Conservation (phyloP, 2,797 vertebrate genomes). For the Ptychobarbus kaznakovi region DNA sequence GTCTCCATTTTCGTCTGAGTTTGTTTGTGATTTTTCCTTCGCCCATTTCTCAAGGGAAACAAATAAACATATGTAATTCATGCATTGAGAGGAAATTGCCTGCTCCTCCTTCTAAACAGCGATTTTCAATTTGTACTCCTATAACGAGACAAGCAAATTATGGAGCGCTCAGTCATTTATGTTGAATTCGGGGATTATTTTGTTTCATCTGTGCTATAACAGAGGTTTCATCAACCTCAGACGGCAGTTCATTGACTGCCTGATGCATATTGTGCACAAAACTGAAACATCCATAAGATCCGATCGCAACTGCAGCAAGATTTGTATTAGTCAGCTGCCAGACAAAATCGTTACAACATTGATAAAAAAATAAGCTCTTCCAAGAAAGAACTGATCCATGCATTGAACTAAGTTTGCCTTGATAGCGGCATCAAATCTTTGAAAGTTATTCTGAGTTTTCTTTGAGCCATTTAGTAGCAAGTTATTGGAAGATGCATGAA, state of each 20-base stretch:
- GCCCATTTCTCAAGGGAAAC: slow-evolving; percentile 70
- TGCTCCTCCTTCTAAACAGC: slow-evolving; percentile 57
- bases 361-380: background rate
- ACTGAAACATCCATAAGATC: background rate
- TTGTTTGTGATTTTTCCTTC: slow-evolving; percentile 63
- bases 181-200: slow-evolving; percentile 1
- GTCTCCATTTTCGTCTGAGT: slow-evolving; percentile 70
- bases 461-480: background rate
- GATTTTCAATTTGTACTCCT: slow-evolving; percentile 68
- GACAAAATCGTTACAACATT: background rate
- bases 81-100: slow-evolving; percentile 72
- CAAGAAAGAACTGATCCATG: background rate
- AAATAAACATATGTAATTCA: slow-evolving; percentile 76
- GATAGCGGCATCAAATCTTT: background rate
- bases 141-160: slow-evolving; percentile 44
- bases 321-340: slow-evolving; percentile 3
- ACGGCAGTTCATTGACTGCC: background rate
- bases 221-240: background rate
- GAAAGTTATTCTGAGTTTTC: background rate
- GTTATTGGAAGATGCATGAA: background rate
- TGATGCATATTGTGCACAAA: background rate
- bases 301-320: too few relatives aligned
- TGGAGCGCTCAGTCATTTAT: background rate
- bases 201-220: background rate
- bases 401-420: background rate